Percentiles rank a stretch among this genome's conserved stretches.
phyloP scores from a whole-genome alignment of 1,140 invertebrate species.

The Bombyx mori region ASM3026992v2 NC_085112.1:7930501-7931000 shows the following conservation, averaged over 20 bases:
- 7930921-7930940: too few species aligned
- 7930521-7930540: conserved; percentile 8
- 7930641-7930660: neutral
- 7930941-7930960: too few species aligned
- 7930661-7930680: neutral
- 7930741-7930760: conserved; percentile 15
- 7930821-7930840: conserved; percentile 12
- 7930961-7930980: too few species aligned
- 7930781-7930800: conserved; percentile 21
- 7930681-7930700: neutral
- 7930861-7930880: too few species aligned
- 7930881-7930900: too few species aligned
- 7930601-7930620: too few species aligned
- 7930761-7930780: conserved; percentile 3
- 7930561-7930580: too few species aligned
- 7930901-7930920: too few species aligned
- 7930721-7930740: conserved; percentile 5
- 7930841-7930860: conserved; percentile 12
- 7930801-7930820: conserved; percentile 17
- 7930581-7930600: too few species aligned
- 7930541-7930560: neutral
- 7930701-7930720: neutral
- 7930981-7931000: too few species aligned
- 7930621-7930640: too few species aligned
- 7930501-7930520: conserved; percentile 31